These are phyloP conservation scores for Sylvia atricapilla DNA, from an alignment of 2,113 vertebrate species.

Conservation along the genomic window DNA sequence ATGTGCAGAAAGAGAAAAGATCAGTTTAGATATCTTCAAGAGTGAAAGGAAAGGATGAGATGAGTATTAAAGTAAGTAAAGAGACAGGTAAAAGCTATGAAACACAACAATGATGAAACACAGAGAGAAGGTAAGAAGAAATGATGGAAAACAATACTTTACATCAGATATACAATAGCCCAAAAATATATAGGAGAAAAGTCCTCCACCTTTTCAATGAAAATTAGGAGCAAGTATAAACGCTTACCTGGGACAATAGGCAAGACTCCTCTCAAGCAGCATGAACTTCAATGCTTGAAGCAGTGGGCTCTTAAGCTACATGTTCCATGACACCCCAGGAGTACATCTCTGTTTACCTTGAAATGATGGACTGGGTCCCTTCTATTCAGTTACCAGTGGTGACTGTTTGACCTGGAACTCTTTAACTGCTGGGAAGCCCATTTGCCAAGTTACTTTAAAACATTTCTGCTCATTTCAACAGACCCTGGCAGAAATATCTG, in stretches of 20 bases:
- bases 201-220: neutral
- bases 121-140: neutral
- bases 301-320: neutral
- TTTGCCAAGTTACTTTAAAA: neutral
- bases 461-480: neutral
- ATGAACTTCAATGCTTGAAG: neutral
- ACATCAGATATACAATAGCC: neutral
- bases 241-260: conserved; percentile 56
- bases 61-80: neutral
- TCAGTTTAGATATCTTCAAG: neutral
- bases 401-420: conserved; percentile 41
- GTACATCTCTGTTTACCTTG: conserved; percentile 46
- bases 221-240: neutral
- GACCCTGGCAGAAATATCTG: neutral
- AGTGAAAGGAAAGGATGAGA: neutral
- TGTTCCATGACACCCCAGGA: neutral
- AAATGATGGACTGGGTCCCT: neutral
- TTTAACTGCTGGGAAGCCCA: neutral
- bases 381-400: neutral
- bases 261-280: neutral
- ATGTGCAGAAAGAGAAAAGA: neutral
- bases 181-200: neutral
- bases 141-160: neutral
- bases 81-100: neutral
- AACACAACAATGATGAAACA: neutral